A percentile compares a stretch with the other conserved stretches of the same genome.
Evolutionary conservation across 2,797 vertebrate genomes (phyloP).

Genomic region (Spondyliosoma cantharus): DNA sequence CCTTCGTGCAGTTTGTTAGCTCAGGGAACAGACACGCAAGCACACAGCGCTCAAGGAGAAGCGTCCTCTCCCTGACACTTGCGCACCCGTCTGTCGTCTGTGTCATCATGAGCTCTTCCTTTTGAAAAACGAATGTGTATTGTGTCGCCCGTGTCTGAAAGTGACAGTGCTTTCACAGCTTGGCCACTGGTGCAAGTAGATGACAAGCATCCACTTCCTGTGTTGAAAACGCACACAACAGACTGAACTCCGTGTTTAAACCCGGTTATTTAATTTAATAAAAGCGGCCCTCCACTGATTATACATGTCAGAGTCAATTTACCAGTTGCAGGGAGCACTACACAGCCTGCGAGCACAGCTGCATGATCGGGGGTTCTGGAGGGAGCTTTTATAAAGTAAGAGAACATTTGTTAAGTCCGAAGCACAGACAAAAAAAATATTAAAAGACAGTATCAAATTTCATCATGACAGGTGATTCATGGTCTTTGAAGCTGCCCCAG

Average conservation of each 20-base stretch:
- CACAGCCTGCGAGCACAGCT: conserved; percentile 6
- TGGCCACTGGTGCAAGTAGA: conserved; percentile 30
- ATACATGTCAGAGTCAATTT: conserved; percentile 10
- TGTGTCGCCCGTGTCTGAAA: conserved; percentile 54
- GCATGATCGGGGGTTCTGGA: not conserved
- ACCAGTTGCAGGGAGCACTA: not conserved
- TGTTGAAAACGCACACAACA: conserved; percentile 45
- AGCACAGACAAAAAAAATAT: no score
- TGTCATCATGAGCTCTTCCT: conserved; percentile 50
- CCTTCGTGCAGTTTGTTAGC: conserved; percentile 77
- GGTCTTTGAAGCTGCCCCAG: not conserved
- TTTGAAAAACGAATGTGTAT: conserved; percentile 51
- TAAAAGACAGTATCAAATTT: not conserved
- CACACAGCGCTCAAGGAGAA: conserved; percentile 74
- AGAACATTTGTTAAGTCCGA: not conserved
- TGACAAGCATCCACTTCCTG: conserved; percentile 53
- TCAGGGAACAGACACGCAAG: conserved; percentile 72
- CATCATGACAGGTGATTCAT: not conserved
- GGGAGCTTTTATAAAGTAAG: not conserved
- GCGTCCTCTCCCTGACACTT: conserved; percentile 55
- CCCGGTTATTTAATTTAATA: conserved; percentile 30
- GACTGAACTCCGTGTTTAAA: conserved; percentile 24
- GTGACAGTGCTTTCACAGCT: conserved; percentile 37
- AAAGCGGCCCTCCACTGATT: conserved; percentile 8
- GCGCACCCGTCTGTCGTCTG: conserved; percentile 54